Base-by-base conservation (phyloP, 1,140 invertebrate genomes). In the Heliconius himera region DNA sequence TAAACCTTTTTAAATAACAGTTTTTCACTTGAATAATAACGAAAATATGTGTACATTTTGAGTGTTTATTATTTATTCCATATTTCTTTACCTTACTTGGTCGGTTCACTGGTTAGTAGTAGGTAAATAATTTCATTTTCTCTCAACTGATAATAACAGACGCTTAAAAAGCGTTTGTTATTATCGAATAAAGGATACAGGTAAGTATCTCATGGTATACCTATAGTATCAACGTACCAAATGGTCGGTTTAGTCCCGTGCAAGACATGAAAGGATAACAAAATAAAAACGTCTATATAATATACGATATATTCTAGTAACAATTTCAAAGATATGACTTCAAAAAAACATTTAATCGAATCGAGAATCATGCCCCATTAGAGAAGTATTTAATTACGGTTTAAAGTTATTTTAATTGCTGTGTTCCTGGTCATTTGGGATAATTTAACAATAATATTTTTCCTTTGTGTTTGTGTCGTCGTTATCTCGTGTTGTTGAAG, bases 351-450 rank as follows among this genome's bases (percentile, higher is more conserved):
- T 22, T 4, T 56, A 22, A 56, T 22, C 22, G 54, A 22, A 56
- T 22, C 54, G 54, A 56, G 2, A 56, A 56, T 8, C 54, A 38
- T 56, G 54, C n/a, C 54, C 22, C 54, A 56, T 56, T 56, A 56
- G 54, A n/a, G n/a, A 56, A n/a, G n/a, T 22, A 56, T 56, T 56
- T 56, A 56, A 56, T 56, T 56, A 56, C 54, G n/a, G 54, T 56
- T 56, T n/a, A 56, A 56, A 56, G 54, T 56, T 56, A 56, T 56
- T 56, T 56, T 56, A 56, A 56, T 56, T 56, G 54, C 0, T 8
- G 6, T n/a, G n/a, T 26, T 26, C 26, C 8, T 18, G 54, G 5
- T 56, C 54, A 18, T 56, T 56, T 56, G 54, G n/a, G 54, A 56
- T 56, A 56, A 56, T 56, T 56, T 20, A 26, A 56, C 54, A 56